Evolutionary conservation across 2,113 vertebrate genomes (phyloP), one percentile per base, ranked within the genome.

Genomic region (Tringa solitaria): DNA sequence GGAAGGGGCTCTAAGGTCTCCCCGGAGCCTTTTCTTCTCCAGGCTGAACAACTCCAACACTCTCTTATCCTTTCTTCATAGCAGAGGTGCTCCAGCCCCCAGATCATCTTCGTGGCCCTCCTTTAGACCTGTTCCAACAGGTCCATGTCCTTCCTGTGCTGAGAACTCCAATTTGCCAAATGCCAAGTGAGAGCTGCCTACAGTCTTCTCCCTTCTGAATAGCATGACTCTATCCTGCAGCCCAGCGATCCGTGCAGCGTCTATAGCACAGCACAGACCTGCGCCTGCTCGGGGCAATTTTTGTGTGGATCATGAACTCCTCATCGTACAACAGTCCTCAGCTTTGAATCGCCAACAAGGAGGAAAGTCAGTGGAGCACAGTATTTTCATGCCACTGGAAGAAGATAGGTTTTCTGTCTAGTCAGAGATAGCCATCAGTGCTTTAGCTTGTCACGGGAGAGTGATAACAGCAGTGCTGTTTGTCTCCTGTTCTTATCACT

Each of bases 221-320:
- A 39, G 28, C 10, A 12, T 53, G n/a, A 68, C 22, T 68, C 60
- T 8, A 41, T 46, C 33, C 54, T 46, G 28, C 11, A 3, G 23
- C 39, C 54, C 21, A 61, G 28, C 46, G 28, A 16, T 28, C 13
- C 4, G 2, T 46, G 33, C 20, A 54, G 54, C 30, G 7, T 70
- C 17, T n/a, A 32, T 8, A 57, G 43, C 14, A 59, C 41, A 67
- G 14, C 20, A 67, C 30, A 75, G 39, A 35, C 39, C 30, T 54
- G 9, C 0, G 1, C 18, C 54, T 48, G 19, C n/a, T 74, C 39
- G 33, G 24, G 14, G 43, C 32, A 27, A 0, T 35, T 53, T 8
- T 59, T 35, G 15, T 20, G 30, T 74, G 24, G 30, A 32, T 67
- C 26, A 41, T 2, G 0, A 54, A 48, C 46, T 68, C 32, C 33